Evolutionary conservation across 2,888 invertebrate genomes (phyloP), one percentile per base, ranked within the genome.

Genomic region (Ptychoptera contaminata): DNA sequence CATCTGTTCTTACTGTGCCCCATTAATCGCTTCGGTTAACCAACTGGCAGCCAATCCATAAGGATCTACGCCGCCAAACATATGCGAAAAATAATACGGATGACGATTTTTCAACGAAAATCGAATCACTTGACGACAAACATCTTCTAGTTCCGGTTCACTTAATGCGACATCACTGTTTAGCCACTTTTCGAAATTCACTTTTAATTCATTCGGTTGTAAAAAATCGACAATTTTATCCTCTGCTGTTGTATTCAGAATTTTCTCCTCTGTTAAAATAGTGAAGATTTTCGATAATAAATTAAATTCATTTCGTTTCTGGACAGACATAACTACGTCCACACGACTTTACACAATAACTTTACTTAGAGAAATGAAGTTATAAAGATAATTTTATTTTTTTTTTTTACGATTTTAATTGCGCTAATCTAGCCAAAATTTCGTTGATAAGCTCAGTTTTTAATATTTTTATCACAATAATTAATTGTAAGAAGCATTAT

Each of bases 91-190:
- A 62, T 87, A 87, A 46, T 76, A 70, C 0, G 75, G 74, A 61
- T 79, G 82, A 55, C 75, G 73, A 0, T 87, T 87, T 61, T 82
- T 82, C 2, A 87, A 81, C 50, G 84, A 83, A 61, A 79, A 79
- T 49, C 71, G 68, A 42, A 83, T 69, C 2, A 82, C 71, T 42
- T 74, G 65, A 8, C 72, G 66, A 35, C 81, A 75, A 34, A 76
- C 65, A 38, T 64, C 57, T 50, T 79, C 69, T 45, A 86, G 66
- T 34, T 74, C 70, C 3, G 65, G 59, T 30, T 71, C 67, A 5
- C 54, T 58, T 0, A 59, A 55, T 40, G 60, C 49, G 14, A 64
- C 57, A 44, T 48, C 45, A 50, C 38, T 23, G 37, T 43, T 48
- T 49, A 43, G 8, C 38, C 16, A 16, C 42, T 44, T 44, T 42